phyloP scores from a whole-genome alignment of 1,140 invertebrate genomes.

The Homalodisca vitripennis region DNA sequence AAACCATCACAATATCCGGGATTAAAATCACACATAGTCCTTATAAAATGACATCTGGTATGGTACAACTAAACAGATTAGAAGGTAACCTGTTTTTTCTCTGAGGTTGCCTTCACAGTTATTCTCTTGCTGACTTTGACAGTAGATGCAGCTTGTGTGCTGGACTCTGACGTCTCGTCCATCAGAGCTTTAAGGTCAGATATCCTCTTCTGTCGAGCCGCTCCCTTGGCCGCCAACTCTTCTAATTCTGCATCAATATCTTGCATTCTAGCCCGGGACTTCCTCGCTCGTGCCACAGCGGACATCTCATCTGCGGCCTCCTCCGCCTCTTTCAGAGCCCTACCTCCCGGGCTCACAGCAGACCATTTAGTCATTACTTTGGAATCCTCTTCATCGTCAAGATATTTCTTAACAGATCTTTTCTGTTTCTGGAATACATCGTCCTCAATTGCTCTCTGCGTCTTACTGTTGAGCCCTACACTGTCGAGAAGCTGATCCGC shows the following conservation, averaged over 20 bases:
- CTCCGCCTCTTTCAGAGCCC: slow-evolving; percentile 37
- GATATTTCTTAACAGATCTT: slow-evolving; percentile 13
- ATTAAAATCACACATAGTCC: no score
- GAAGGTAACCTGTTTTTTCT: slow-evolving; percentile 31
- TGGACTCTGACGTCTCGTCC: slow-evolving; percentile 48
- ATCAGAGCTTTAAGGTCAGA: slow-evolving; percentile 56
- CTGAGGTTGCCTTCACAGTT: slow-evolving; percentile 26
- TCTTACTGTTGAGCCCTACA: slow-evolving; percentile 53
- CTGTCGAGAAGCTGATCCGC: slow-evolving; percentile 59
- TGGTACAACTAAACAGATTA: slow-evolving; percentile 10
- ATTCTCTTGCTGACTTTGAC: slow-evolving; percentile 37
- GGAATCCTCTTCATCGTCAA: slow-evolving; percentile 28
- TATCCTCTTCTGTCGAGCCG: slow-evolving; percentile 56
- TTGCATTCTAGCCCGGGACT: slow-evolving; percentile 53
- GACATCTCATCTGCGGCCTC: slow-evolving; percentile 37
- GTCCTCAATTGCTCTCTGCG: slow-evolving; percentile 39
- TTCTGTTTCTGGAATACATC: slow-evolving; percentile 32
- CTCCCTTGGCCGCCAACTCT: slow-evolving; percentile 55
- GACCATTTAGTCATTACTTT: slow-evolving; percentile 54
- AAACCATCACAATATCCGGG: no score
- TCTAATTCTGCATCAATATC: slow-evolving; percentile 63
- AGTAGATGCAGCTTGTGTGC: slow-evolving; percentile 33
- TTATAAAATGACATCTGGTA: no score
- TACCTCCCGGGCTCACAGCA: slow-evolving; percentile 48
- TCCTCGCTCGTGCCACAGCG: slow-evolving; percentile 48